These are phyloP conservation scores for Adineta ricciae DNA, from an alignment of 2,888 invertebrate species.

Conservation along the genomic window DNA sequence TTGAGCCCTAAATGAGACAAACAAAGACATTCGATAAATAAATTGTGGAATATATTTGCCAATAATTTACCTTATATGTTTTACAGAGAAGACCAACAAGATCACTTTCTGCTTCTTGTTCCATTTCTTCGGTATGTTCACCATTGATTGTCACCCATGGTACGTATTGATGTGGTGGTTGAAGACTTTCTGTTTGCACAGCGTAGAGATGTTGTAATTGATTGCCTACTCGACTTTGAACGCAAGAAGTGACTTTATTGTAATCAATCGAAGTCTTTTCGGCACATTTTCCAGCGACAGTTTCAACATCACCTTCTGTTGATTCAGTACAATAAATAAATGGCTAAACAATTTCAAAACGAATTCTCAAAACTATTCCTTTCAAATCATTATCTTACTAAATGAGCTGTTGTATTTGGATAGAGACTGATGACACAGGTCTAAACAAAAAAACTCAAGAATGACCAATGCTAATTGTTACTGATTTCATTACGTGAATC, in stretches of 20 bases:
- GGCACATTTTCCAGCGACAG: conserved; percentile 39
- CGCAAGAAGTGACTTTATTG: conserved; percentile 39
- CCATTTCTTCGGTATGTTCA: conserved; percentile 42
- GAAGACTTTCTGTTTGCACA: conserved; percentile 40
- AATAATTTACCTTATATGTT: conserved; percentile 36
- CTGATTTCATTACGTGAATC: conserved; percentile 37
- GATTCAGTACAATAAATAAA: conserved; percentile 46
- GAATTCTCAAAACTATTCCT: background rate
- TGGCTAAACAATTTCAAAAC: background rate
- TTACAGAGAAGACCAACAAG: conserved; percentile 40
- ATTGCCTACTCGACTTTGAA: conserved; percentile 41
- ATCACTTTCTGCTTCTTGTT: conserved; percentile 39
- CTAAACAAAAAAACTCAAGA: background rate
- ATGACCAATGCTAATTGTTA: background rate
- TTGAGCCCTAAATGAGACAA: background rate
- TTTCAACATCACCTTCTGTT: conserved; percentile 29
- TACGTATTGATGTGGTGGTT: conserved; percentile 44
- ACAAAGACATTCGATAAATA: no score
- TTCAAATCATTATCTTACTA: background rate
- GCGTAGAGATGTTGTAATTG: conserved; percentile 45
- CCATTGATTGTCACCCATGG: conserved; percentile 49
- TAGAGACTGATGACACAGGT: conserved; percentile 43
- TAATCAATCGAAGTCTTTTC: conserved; percentile 37
- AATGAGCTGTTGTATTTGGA: conserved; percentile 35
- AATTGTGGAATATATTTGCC: no score